These are phyloP conservation scores for Monochamus saltuarius DNA, from an alignment of 1,140 invertebrate species.

Conservation along the genomic window DNA sequence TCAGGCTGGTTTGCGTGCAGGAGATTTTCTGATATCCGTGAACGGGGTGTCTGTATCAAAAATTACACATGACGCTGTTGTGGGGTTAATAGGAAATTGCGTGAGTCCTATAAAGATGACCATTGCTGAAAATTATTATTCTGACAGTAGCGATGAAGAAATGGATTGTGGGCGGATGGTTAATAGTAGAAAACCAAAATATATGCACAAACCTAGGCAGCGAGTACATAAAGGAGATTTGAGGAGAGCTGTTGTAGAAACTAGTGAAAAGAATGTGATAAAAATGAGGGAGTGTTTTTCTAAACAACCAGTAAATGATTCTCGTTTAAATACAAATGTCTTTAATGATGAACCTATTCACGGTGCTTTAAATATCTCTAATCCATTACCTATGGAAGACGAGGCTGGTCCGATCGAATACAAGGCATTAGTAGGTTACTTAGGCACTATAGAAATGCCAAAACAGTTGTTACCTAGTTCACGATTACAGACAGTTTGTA, in stretches of 20 bases:
- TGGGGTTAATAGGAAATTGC: slow-evolving; percentile 82
- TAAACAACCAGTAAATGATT: slow-evolving; percentile 11
- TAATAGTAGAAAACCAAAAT: slow-evolving; percentile 62
- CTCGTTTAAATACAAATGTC: slow-evolving; percentile 9
- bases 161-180: slow-evolving; percentile 55
- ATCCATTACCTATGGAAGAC: slow-evolving; percentile 39
- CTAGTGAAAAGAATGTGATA: slow-evolving; percentile 26
- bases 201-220: slow-evolving; percentile 56
- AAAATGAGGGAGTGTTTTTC: slow-evolving; percentile 15
- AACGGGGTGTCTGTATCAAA: slow-evolving; percentile 87
- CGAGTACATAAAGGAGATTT: slow-evolving; percentile 30
- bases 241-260: slow-evolving; percentile 24
- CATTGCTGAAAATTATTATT: slow-evolving; percentile 86
- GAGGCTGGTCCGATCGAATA: slow-evolving; percentile 68
- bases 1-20: slow-evolving; percentile 80
- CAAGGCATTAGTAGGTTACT: slow-evolving; percentile 86
- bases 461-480: slow-evolving; percentile 77
- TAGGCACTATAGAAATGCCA: slow-evolving; percentile 94
- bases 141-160: slow-evolving; percentile 82
- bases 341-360: slow-evolving; percentile 15
- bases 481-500: slow-evolving; percentile 70
- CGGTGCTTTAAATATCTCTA: slow-evolving; percentile 25
- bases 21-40: slow-evolving; percentile 89
- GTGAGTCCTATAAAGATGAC: slow-evolving; percentile 76
- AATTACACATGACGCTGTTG: slow-evolving; percentile 89